Evolutionary conservation across 2,797 vertebrate genomes (phyloP).

Genomic region (Myripristis jacobus): DNA sequence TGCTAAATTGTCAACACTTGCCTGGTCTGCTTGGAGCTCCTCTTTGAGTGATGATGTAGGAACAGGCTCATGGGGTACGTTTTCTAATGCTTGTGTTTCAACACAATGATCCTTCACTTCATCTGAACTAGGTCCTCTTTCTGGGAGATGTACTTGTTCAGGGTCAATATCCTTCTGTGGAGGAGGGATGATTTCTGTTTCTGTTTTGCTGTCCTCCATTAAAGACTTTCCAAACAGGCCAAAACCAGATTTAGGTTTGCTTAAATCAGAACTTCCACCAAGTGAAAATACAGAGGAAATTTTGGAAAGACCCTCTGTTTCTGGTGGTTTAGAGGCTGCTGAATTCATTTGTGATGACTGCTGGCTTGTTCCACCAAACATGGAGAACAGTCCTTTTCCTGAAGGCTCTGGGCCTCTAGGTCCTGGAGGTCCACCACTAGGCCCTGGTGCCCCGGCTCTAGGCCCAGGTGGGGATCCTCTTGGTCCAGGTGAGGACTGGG

Average conservation of each 20-base stretch:
- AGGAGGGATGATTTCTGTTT: slow-evolving; percentile 49
- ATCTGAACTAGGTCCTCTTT: slow-evolving; percentile 31
- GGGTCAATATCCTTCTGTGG: slow-evolving; percentile 24
- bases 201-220: slow-evolving; percentile 74
- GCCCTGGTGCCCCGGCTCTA: slow-evolving; percentile 42
- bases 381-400: slow-evolving; percentile 72
- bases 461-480: slow-evolving; percentile 44
- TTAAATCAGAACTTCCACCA: slow-evolving; percentile 72
- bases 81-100: slow-evolving; percentile 28
- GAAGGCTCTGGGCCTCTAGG: slow-evolving; percentile 54
- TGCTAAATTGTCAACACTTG: slow-evolving; percentile 38
- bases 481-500: slow-evolving; percentile 58
- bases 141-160: slow-evolving; percentile 32
- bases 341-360: slow-evolving; percentile 50
- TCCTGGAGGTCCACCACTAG: slow-evolving; percentile 45
- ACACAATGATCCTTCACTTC: slow-evolving; percentile 19
- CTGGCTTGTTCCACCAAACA: slow-evolving; percentile 73
- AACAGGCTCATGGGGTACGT: slow-evolving; percentile 9
- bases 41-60: slow-evolving; percentile 20
- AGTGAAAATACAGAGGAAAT: slow-evolving; percentile 81
- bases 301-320: slow-evolving; percentile 78
- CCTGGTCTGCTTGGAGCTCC: slow-evolving; percentile 35
- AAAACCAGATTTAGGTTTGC: slow-evolving; percentile 81
- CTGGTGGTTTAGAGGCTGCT: slow-evolving; percentile 57
- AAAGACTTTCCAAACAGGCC: slow-evolving; percentile 78